These are phyloP conservation scores for Tragelaphus imberbis DNA, from an alignment of 2,113 vertebrate genomes.

Conservation along the genomic window DNA sequence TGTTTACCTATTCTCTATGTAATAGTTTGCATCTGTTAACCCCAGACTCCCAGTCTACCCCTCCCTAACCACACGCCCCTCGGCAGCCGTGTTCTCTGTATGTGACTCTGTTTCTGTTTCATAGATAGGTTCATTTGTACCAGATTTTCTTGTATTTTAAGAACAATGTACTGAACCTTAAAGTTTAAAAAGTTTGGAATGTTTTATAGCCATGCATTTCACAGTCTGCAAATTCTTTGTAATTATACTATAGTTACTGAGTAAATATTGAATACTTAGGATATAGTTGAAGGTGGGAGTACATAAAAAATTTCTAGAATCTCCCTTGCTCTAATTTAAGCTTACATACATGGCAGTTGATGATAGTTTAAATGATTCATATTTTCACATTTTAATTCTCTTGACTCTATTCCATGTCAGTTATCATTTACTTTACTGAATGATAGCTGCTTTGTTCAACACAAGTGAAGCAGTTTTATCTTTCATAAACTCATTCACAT, in stretches of 20 bases:
- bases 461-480: background rate
- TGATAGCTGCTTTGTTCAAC: background rate
- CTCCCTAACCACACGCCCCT: background rate
- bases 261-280: background rate
- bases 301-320: background rate
- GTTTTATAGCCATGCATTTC: background rate
- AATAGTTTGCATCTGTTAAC: background rate
- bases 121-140: background rate
- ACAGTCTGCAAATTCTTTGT: background rate
- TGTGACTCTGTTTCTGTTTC: background rate
- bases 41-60: background rate
- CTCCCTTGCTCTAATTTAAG: background rate
- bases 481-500: constrained; percentile 1
- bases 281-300: background rate
- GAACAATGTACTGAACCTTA: background rate
- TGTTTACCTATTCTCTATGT: background rate
- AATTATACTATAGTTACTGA: background rate
- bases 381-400: constrained; percentile 14
- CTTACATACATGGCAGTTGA: background rate
- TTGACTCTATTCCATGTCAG: background rate
- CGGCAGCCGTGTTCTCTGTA: background rate
- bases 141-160: background rate
- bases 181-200: background rate
- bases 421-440: background rate
- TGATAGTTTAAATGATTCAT: background rate